phyloP scores from a whole-genome alignment of 2,888 invertebrate genomes.

The Troides helena region DNA sequence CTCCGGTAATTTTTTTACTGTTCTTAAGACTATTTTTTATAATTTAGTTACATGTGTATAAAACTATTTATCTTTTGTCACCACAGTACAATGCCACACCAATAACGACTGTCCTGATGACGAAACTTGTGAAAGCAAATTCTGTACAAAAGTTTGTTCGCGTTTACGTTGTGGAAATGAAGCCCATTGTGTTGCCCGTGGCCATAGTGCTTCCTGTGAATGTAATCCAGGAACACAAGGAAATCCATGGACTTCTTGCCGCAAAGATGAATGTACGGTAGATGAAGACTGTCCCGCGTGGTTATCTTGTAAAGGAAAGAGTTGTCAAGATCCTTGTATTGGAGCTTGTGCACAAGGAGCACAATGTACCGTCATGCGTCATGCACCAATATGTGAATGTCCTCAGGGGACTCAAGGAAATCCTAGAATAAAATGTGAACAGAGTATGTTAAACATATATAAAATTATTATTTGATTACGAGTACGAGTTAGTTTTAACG shows the following conservation, averaged over 20 bases:
- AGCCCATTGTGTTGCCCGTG: conserved; percentile 88
- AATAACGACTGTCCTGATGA: conserved; percentile 91
- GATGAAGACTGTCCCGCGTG: conserved; percentile 90
- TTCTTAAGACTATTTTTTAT: neutral
- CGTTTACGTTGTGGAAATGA: conserved; percentile 89
- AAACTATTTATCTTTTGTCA: conserved; percentile 38
- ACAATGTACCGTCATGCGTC: conserved; percentile 87
- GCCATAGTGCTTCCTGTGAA: conserved; percentile 89
- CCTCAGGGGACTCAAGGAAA: conserved; percentile 91
- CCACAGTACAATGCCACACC: conserved; percentile 88
- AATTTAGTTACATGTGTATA: conserved; percentile 14
- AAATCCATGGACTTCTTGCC: conserved; percentile 88
- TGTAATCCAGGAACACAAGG: conserved; percentile 88
- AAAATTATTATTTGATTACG: neutral
- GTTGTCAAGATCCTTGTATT: conserved; percentile 91
- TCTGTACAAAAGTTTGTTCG: conserved; percentile 89
- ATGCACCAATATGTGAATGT: conserved; percentile 88
- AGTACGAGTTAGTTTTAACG: neutral
- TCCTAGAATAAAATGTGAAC: conserved; percentile 84
- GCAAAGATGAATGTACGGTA: conserved; percentile 86
- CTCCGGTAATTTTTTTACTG: conserved; percentile 74
- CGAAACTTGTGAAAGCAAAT: conserved; percentile 89
- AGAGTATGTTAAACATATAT: conserved; percentile 57
- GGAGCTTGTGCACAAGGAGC: conserved; percentile 90
- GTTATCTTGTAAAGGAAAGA: conserved; percentile 88